Conservation (phyloP, 2,113 vertebrate genomes). For the Anolis carolinensis region DNA sequence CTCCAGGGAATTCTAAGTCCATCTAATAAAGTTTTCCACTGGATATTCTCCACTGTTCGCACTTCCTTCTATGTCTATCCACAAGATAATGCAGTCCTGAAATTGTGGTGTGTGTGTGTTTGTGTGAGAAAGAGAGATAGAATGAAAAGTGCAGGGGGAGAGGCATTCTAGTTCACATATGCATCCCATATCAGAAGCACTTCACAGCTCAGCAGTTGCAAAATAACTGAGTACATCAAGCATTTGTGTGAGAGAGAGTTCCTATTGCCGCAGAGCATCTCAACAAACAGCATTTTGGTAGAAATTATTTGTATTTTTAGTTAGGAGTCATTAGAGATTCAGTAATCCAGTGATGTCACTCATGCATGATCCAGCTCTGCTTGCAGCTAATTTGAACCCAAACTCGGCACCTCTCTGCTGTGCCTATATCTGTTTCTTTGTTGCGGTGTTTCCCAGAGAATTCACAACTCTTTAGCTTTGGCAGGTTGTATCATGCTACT, state of each 20-base stretch:
- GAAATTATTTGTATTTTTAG: neutral
- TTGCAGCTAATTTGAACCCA: neutral
- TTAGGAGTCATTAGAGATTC: neutral
- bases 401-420: too few species aligned
- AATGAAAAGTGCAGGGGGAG: neutral
- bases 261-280: too few species aligned
- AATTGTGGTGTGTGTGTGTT: neutral
- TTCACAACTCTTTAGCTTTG: conserved; percentile 1
- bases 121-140: neutral
- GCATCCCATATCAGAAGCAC: neutral
- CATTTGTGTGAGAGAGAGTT: neutral
- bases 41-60: neutral
- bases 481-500: neutral
- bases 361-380: neutral
- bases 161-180: neutral
- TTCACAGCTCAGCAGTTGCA: neutral
- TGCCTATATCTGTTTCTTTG: neutral
- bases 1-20: too few species aligned
- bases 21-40: too few species aligned
- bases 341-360: neutral
- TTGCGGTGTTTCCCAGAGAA: neutral
- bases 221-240: neutral
- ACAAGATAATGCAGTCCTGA: neutral
- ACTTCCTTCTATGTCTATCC: neutral
- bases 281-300: too few species aligned